A percentile compares a stretch with the other conserved stretches of the same genome.
phyloP scores from a whole-genome alignment of 2,888 invertebrate species.

The Caenorhabditis becei region DNA sequence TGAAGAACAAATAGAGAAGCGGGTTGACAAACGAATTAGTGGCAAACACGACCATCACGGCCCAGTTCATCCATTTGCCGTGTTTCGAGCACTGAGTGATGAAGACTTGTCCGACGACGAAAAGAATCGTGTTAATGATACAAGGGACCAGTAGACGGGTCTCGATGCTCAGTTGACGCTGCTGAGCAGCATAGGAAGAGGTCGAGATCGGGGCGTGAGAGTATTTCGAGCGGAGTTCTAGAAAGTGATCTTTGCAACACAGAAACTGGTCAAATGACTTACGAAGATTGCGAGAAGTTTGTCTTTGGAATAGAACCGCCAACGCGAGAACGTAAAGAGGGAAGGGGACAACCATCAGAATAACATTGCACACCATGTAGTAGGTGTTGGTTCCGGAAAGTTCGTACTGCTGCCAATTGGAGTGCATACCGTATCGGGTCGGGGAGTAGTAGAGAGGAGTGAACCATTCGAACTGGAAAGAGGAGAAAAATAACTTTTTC shows the following conservation, averaged over 20 bases:
- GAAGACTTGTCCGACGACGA: constrained; percentile 75
- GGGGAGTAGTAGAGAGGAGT: constrained; percentile 74
- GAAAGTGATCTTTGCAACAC: too few species aligned
- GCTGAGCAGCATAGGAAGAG: constrained; percentile 66
- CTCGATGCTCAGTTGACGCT: constrained; percentile 73
- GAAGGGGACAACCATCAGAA: constrained; percentile 74
- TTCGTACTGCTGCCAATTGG: constrained; percentile 70
- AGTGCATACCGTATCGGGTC: constrained; percentile 70
- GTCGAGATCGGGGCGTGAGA: constrained; percentile 62
- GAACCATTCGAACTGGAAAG: constrained; percentile 74
- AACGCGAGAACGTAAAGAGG: constrained; percentile 72
- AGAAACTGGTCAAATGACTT: constrained; percentile 6
- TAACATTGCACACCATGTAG: constrained; percentile 74
- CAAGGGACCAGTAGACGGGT: constrained; percentile 73
- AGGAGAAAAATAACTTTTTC: constrained; percentile 8
- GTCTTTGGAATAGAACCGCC: constrained; percentile 65
- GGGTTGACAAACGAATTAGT: constrained; percentile 76
- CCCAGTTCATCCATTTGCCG: constrained; percentile 77
- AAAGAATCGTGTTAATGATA: constrained; percentile 73
- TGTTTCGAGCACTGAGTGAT: constrained; percentile 74
- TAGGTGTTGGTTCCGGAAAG: constrained; percentile 70
- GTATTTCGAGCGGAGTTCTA: constrained; percentile 68
- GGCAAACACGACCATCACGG: constrained; percentile 76
- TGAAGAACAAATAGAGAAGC: constrained; percentile 72
- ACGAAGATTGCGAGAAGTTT: constrained; percentile 64